A percentile compares a stretch with the other conserved stretches of the same genome.
Evolutionary conservation across 2,888 invertebrate genomes (phyloP).

Genomic region (Beris morrisii): DNA sequence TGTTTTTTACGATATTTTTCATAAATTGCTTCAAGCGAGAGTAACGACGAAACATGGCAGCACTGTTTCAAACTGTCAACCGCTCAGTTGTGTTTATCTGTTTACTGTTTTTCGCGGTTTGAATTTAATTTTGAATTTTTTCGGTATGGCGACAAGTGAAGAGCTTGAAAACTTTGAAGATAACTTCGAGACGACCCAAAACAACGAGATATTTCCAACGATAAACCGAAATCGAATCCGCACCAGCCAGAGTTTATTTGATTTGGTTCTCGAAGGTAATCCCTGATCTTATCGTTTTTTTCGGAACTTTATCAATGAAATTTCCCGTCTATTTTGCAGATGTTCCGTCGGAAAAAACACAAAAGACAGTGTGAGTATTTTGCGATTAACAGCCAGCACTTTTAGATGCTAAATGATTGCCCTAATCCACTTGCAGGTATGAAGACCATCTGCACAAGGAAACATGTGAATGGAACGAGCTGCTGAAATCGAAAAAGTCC

Average conservation of each 20-base stretch:
- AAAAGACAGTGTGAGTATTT: conserved; percentile 22
- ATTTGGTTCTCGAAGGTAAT: conserved; percentile 24
- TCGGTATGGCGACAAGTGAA: too few species aligned
- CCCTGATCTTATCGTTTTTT: neutral
- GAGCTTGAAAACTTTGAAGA: too few species aligned
- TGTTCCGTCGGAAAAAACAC: conserved; percentile 1
- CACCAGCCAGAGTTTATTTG: conserved; percentile 16
- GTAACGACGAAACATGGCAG: too few species aligned
- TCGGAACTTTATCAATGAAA: neutral
- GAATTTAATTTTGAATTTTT: too few species aligned
- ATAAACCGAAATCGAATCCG: conserved; percentile 1
- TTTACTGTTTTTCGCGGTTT: too few species aligned
- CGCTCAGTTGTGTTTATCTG: too few species aligned
- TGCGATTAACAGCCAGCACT: neutral
- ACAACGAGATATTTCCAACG: neutral
- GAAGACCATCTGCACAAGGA: conserved; percentile 42
- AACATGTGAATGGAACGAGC: conserved; percentile 43
- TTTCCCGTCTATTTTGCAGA: conserved; percentile 4
- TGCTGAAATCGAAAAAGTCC: conserved; percentile 37
- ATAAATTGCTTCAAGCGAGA: too few species aligned
- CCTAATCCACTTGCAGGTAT: conserved; percentile 41
- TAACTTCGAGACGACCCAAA: too few species aligned
- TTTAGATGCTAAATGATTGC: neutral
- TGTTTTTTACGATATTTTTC: too few species aligned
- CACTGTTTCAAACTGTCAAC: too few species aligned